Percentiles rank a stretch among this genome's conserved stretches.
phyloP scores from a whole-genome alignment of 2,888 invertebrate genomes.

The Xestia sexstrigata region DNA sequence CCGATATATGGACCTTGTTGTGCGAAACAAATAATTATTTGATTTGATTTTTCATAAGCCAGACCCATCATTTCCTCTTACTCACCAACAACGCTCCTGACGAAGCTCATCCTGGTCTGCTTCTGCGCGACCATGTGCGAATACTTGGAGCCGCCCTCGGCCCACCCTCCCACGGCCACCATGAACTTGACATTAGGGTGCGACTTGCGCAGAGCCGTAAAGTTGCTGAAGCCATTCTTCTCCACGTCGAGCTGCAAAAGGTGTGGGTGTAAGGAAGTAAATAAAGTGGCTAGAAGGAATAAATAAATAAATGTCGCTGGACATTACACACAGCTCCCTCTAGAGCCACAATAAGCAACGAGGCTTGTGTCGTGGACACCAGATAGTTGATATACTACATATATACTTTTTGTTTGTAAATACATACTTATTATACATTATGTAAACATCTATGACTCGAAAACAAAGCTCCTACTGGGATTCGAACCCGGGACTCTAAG shows the following conservation, averaged over 20 bases:
- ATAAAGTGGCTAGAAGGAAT: not conserved
- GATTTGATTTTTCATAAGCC: not conserved
- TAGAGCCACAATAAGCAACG: no score
- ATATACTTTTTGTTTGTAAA: no score
- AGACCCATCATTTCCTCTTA: constrained; percentile 25
- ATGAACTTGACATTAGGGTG: constrained; percentile 94
- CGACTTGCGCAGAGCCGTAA: constrained; percentile 93
- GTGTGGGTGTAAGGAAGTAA: not conserved
- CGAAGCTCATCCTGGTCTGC: constrained; percentile 92
- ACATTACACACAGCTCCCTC: no score
- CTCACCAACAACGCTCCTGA: constrained; percentile 94
- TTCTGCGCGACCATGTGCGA: constrained; percentile 95
- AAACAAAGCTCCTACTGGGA: no score
- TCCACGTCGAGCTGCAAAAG: constrained; percentile 92
- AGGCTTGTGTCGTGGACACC: no score
- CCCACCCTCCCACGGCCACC: constrained; percentile 97
- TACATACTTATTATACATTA: no score
- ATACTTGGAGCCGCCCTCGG: constrained; percentile 96
- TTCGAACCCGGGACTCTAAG: no score
- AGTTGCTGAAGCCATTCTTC: constrained; percentile 94
- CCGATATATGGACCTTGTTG: no score
- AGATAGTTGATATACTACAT: no score
- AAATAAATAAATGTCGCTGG: no score
- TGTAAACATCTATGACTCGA: no score
- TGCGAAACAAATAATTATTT: no score